A percentile compares a stretch with the other conserved stretches of the same genome.
Conservation (phyloP, 2,113 vertebrate species). For the Phodopus roborovskii region DNA sequence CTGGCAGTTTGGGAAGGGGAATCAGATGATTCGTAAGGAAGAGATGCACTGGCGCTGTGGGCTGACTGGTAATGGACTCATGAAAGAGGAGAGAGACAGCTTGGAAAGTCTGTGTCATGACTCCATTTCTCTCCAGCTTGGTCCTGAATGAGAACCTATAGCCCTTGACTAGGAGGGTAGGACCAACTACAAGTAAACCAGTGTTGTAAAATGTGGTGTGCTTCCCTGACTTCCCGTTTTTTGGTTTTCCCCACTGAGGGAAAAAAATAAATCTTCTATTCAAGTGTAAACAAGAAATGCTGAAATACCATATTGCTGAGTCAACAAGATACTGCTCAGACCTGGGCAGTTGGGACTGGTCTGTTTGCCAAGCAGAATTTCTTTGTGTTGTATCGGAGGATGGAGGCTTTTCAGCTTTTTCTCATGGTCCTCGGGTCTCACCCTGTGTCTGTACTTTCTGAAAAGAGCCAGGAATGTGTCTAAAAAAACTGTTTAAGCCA, state of each 20-base stretch:
- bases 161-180: slow-evolving; percentile 21
- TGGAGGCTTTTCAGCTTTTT: too few species aligned
- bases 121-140: slow-evolving; percentile 56
- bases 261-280: slow-evolving; percentile 69
- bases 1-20: neutral
- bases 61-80: slow-evolving; percentile 13
- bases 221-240: slow-evolving; percentile 65
- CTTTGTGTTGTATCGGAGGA: neutral
- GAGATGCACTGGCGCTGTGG: neutral
- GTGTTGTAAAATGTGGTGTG: slow-evolving; percentile 57
- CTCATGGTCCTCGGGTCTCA: too few species aligned
- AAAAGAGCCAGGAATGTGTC: neutral
- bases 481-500: too few species aligned
- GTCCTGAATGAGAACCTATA: slow-evolving; percentile 11
- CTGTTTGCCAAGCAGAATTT: neutral
- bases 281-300: slow-evolving; percentile 54
- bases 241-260: neutral
- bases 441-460: neutral
- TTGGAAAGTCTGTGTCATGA: neutral
- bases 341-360: accelerated
- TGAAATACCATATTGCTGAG: neutral
- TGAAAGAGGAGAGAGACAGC: neutral
- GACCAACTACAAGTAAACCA: slow-evolving; percentile 48
- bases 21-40: neutral
- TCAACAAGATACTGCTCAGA: accelerated